Percentiles rank a stretch among this genome's conserved stretches.
Conservation (phyloP, 2,113 vertebrate genomes). For the Cololabis saira region DNA sequence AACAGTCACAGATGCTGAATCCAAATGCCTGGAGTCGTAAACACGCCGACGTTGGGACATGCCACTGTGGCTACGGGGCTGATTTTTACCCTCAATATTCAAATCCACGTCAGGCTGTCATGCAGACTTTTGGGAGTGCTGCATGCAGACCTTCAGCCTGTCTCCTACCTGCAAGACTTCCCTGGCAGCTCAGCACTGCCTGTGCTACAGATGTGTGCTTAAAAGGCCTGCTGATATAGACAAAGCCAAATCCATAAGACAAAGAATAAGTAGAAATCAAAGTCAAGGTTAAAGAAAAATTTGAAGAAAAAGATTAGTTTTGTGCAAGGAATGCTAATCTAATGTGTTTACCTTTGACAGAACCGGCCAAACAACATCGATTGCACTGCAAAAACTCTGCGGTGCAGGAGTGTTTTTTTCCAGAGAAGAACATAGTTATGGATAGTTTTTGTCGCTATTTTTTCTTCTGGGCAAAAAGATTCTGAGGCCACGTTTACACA, state of each 20-base stretch:
- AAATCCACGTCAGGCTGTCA: slow-evolving; percentile 42
- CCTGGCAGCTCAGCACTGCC: slow-evolving; percentile 61
- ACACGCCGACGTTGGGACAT: slow-evolving; percentile 45
- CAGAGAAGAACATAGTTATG: too few species aligned
- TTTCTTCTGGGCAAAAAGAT: too few species aligned
- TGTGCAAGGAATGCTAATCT: too few species aligned
- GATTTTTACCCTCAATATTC: slow-evolving; percentile 36
- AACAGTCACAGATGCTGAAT: slow-evolving; percentile 47
- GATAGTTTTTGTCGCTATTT: too few species aligned
- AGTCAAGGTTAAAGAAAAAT: slow-evolving; percentile 7
- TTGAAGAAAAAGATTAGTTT: background rate
- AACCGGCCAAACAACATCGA: slow-evolving; percentile 11
- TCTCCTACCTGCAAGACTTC: slow-evolving; percentile 60
- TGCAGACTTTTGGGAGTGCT: slow-evolving; percentile 53
- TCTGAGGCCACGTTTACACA: too few species aligned
- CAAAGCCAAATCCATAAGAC: slow-evolving; percentile 59
- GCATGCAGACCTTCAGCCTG: slow-evolving; percentile 63
- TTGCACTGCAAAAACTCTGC: too few species aligned
- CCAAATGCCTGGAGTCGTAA: slow-evolving; percentile 36
- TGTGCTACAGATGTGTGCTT: slow-evolving; percentile 65
- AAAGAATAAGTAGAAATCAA: slow-evolving; percentile 26
- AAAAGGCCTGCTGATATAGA: slow-evolving; percentile 59
- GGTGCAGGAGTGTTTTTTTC: too few species aligned
- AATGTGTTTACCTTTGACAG: background rate
- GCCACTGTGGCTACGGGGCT: slow-evolving; percentile 44